Conservation (phyloP, 1,140 invertebrate species). For the Colletes latitarsis region DNA sequence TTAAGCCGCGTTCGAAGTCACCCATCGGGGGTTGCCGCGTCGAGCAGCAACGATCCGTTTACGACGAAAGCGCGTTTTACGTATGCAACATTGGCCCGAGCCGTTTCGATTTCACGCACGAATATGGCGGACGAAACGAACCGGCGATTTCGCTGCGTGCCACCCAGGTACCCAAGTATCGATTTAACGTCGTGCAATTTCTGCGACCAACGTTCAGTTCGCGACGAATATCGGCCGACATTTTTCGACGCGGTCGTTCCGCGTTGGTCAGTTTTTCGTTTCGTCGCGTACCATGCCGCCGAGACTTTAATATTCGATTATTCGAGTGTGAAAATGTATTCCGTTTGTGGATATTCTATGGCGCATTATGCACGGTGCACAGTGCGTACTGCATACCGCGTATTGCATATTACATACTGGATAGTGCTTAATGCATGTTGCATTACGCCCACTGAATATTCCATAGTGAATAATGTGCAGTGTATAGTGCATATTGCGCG, state of each 20-base stretch:
- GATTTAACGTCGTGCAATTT: neutral
- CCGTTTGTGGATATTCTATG: too few relatives aligned
- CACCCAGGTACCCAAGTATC: neutral
- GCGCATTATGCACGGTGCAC: neutral
- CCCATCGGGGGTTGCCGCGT: neutral
- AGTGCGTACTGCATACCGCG: neutral
- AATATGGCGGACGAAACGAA: neutral
- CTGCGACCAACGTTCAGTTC: too few relatives aligned
- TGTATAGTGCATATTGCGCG: neutral
- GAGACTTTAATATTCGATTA: too few relatives aligned
- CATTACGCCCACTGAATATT: too few relatives aligned
- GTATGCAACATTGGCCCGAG: slow-evolving; percentile 12
- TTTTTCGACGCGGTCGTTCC: too few relatives aligned
- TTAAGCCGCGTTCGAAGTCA: slow-evolving; percentile 18
- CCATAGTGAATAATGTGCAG: neutral
- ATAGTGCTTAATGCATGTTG: too few relatives aligned
- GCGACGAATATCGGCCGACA: too few relatives aligned
- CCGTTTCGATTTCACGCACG: slow-evolving; percentile 34
- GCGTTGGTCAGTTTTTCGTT: too few relatives aligned
- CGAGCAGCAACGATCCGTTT: slow-evolving; percentile 25
- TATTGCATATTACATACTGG: too few relatives aligned
- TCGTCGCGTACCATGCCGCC: too few relatives aligned
- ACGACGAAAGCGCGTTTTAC: slow-evolving; percentile 25
- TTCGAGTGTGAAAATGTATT: too few relatives aligned
- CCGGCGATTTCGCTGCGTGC: neutral